Conservation (phyloP, 1,140 invertebrate species). For the Diorhabda sublineata region DNA sequence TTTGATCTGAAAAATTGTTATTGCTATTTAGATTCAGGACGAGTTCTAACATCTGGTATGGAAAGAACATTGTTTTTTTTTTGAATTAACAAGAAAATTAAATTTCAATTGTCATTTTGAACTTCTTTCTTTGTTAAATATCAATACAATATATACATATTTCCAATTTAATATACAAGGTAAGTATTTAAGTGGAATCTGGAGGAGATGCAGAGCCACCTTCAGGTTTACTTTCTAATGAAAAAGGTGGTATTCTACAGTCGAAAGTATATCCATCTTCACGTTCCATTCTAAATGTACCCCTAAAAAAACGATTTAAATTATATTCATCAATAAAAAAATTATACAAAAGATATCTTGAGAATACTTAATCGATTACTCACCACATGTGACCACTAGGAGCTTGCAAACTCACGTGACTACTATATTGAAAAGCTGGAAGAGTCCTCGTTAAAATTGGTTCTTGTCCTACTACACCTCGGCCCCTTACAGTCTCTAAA, state of each 20-base stretch:
- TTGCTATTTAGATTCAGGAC: too few species aligned
- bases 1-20: too few species aligned
- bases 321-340: not conserved
- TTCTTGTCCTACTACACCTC: slow-evolving; percentile 94
- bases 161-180: slow-evolving; percentile 7
- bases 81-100: too few species aligned
- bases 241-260: slow-evolving; percentile 94
- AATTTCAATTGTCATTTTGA: too few species aligned
- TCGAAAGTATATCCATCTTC: slow-evolving; percentile 95
- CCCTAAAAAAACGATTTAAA: slow-evolving; percentile 57
- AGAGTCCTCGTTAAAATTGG: slow-evolving; percentile 80
- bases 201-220: slow-evolving; percentile 53
- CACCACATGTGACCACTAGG: slow-evolving; percentile 99
- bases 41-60: too few species aligned
- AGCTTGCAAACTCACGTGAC: slow-evolving; percentile 93
- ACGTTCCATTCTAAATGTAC: slow-evolving; percentile 93
- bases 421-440: slow-evolving; percentile 96
- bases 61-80: too few species aligned
- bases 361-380: slow-evolving; percentile 18
- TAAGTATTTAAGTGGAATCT: slow-evolving; percentile 21
- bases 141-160: not conserved
- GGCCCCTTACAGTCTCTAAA: slow-evolving; percentile 87
- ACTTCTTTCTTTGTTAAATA: not conserved
- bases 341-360: not conserved
- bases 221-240: slow-evolving; percentile 88